Conservation (phyloP, 1,140 invertebrate genomes). For the Cylas formicarius region DNA sequence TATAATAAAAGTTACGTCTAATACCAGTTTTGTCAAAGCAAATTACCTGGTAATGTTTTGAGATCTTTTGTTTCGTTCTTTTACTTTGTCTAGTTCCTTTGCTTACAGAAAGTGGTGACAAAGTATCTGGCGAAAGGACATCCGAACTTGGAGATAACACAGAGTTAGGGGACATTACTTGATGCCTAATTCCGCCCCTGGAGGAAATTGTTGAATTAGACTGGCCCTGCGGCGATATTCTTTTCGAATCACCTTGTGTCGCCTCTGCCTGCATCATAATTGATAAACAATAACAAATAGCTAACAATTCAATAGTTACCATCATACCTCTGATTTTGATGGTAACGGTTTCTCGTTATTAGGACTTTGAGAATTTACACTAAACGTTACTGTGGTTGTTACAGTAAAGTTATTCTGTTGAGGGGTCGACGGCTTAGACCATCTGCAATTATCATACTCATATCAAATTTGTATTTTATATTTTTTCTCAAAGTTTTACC, state of each 20-base stretch:
- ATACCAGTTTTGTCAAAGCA: neutral
- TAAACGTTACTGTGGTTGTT: constrained; percentile 75
- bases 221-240: constrained; percentile 47
- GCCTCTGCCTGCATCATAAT: constrained; percentile 13
- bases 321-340: too few species aligned
- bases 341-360: constrained; percentile 23
- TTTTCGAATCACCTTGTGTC: constrained; percentile 41
- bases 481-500: constrained; percentile 8
- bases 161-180: constrained; percentile 48
- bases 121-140: constrained; percentile 45
- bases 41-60: constrained; percentile 53
- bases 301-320: neutral
- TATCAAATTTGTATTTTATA: neutral
- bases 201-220: constrained; percentile 46
- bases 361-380: constrained; percentile 52
- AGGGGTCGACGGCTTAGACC: constrained; percentile 59
- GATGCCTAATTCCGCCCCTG: constrained; percentile 42
- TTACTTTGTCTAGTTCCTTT: constrained; percentile 35
- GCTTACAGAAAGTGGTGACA: constrained; percentile 34
- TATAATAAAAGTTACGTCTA: neutral
- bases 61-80: constrained; percentile 52
- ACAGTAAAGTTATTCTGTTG: constrained; percentile 66
- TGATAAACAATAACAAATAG: neutral
- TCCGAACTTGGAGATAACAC: constrained; percentile 49
- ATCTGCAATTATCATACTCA: constrained; percentile 35